Evolutionary conservation across 2,113 vertebrate species (phyloP), one percentile per base, ranked within the genome.

Genomic region (Cercocebus atys): DNA sequence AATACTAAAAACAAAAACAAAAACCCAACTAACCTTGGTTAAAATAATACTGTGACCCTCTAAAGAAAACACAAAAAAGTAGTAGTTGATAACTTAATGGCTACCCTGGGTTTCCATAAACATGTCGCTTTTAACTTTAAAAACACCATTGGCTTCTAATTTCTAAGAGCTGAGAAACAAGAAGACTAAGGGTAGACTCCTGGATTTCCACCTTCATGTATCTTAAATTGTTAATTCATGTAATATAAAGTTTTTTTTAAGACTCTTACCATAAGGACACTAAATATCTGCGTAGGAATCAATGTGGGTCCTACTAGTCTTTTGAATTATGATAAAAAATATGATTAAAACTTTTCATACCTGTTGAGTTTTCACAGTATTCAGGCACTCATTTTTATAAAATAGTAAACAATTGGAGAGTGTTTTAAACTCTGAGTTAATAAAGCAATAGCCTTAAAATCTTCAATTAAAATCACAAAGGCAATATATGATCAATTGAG

Each of bases 41-140:
- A 96, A 97, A 98, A 97, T 96, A 97, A 95, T 94, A 96, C 66
- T 40, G 40, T 70, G 40, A 81, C 57, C 40, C 43, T 82, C 52
- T 45, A 90, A 97, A 94, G 78, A 95, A 95, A 96, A 78, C 73
- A 91, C 38, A 70, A 40, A n/a, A 93, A n/a, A 68, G 61, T 87
- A 95, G 80, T 97, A 94, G 93, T 57, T 97, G 93, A 94, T 96
- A 92, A 95, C 93, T 97, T 94, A 97, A 96, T 90, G 27, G 68
- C 55, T 73, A n/a, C 25, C 35, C 66, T 98, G 87, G 64, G 78
- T 92, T 94, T 96, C 81, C 83, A 78, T 81, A 96, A 92, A 86
- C 43, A 88, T 43, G 22, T 66, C 88, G 73, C 73, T 92, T 64
- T 20, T n/a, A 32, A 59, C 52, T 30, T 86, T 78, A 81, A 93